These are phyloP conservation scores for Erpobdella octoculata DNA, from an alignment of 2,888 invertebrate species.

Conservation along the genomic window DNA sequence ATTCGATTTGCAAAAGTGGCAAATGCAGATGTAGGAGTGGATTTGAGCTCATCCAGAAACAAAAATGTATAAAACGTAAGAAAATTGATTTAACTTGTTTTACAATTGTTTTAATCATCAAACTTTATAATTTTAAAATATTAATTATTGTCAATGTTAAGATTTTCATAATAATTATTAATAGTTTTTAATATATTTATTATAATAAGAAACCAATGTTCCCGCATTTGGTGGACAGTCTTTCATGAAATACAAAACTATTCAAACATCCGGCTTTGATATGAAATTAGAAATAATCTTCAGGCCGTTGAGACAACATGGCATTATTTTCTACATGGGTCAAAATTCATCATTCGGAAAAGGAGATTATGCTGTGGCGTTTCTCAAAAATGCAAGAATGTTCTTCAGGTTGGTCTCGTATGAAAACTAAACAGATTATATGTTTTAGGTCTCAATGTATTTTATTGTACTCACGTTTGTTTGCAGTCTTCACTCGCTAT, in stretches of 20 bases:
- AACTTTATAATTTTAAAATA: too few relatives aligned
- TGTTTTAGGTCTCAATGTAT: too few relatives aligned
- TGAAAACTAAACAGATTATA: neutral
- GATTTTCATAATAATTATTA: neutral
- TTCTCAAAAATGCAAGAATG: neutral
- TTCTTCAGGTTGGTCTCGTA: neutral
- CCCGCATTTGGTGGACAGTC: neutral
- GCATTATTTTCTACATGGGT: neutral
- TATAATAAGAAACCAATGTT: neutral
- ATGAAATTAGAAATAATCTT: neutral
- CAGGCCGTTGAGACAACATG: neutral
- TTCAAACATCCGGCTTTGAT: neutral
- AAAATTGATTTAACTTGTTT: too few relatives aligned
- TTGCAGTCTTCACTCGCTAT: too few relatives aligned
- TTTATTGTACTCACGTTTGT: too few relatives aligned
- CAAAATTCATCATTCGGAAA: neutral
- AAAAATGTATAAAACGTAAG: neutral
- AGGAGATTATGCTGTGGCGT: neutral
- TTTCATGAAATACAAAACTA: neutral
- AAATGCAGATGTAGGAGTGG: neutral
- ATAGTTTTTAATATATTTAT: neutral
- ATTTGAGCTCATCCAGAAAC: neutral
- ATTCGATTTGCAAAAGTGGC: neutral
- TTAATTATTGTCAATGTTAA: too few relatives aligned
- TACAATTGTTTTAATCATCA: too few relatives aligned